A percentile compares a stretch with the other conserved stretches of the same genome.
These are phyloP conservation scores for Anas platyrhynchos DNA, from an alignment of 2,113 vertebrate species.

Conservation along the genomic window DNA sequence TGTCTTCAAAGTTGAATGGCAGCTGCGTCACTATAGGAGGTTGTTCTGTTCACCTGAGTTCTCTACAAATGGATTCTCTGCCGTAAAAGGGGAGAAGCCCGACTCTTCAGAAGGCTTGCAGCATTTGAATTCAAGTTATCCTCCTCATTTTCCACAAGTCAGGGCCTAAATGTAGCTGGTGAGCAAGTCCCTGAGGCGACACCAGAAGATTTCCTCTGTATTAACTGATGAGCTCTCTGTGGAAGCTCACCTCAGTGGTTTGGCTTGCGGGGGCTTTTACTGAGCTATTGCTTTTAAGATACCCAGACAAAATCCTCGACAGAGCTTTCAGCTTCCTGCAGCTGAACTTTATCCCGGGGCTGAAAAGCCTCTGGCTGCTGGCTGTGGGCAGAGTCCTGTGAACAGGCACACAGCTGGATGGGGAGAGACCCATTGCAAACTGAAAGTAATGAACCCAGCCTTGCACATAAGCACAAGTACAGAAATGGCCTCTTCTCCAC, in stretches of 20 bases:
- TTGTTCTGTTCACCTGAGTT: neutral
- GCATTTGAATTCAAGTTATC: neutral
- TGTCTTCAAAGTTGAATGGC: neutral
- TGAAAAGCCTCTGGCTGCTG: accelerated
- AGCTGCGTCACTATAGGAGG: neutral
- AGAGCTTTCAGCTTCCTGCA: neutral
- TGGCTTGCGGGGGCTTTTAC: neutral
- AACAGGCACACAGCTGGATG: neutral
- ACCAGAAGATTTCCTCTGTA: neutral
- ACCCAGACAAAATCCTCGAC: neutral
- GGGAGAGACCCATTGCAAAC: neutral
- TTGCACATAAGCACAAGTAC: neutral
- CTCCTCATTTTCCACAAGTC: accelerated
- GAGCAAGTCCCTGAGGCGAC: neutral
- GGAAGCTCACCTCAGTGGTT: neutral
- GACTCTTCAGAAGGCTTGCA: neutral
- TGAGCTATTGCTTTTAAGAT: neutral
- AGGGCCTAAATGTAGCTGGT: neutral
- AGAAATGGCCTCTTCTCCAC: neutral
- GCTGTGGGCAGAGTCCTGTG: neutral
- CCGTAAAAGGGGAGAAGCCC: neutral
- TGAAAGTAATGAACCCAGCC: accelerated
- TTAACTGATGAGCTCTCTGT: neutral
- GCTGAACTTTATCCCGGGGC: neutral
- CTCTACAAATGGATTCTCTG: neutral